Evolutionary conservation across 2,113 vertebrate species (phyloP).

Genomic region (Plecotus auritus): DNA sequence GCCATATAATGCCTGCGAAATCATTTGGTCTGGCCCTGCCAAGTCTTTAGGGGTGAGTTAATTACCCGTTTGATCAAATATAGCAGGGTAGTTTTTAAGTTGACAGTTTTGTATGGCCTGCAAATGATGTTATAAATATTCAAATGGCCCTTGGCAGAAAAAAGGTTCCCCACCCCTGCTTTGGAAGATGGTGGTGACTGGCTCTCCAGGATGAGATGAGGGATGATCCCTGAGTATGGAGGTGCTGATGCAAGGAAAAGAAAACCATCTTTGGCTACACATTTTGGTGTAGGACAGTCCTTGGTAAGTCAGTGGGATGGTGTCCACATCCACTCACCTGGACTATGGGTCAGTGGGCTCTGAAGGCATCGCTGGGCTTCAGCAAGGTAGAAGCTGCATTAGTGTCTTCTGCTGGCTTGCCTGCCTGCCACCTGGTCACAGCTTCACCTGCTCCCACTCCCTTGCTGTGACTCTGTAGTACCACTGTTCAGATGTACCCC

Average conservation of each 20-base stretch:
- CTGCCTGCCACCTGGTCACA: not conserved
- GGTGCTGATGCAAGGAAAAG: not conserved
- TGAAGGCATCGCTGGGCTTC: not conserved
- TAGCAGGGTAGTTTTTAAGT: too few relatives aligned
- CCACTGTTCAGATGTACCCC: not conserved
- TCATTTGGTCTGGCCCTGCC: too few relatives aligned
- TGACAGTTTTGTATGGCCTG: too few relatives aligned
- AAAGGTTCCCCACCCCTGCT: not conserved
- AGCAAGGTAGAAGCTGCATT: not conserved
- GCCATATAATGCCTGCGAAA: too few relatives aligned
- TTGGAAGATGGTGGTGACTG: not conserved
- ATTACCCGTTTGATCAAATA: too few relatives aligned
- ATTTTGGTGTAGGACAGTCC: not conserved
- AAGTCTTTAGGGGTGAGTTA: too few relatives aligned
- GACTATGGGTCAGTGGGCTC: not conserved
- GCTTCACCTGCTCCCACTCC: not conserved
- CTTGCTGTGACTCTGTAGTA: not conserved
- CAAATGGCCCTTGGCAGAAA: too few relatives aligned
- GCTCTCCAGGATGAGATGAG: not conserved
- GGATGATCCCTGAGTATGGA: not conserved
- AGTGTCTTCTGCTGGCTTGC: not conserved
- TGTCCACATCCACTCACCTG: not conserved
- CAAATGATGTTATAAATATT: too few relatives aligned
- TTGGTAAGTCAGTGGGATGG: not conserved
- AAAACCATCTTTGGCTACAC: not conserved